Percentiles rank a stretch among this genome's conserved stretches.
Evolutionary conservation across 2,113 vertebrate species (phyloP).

Genomic region (Pampusana beccarii): DNA sequence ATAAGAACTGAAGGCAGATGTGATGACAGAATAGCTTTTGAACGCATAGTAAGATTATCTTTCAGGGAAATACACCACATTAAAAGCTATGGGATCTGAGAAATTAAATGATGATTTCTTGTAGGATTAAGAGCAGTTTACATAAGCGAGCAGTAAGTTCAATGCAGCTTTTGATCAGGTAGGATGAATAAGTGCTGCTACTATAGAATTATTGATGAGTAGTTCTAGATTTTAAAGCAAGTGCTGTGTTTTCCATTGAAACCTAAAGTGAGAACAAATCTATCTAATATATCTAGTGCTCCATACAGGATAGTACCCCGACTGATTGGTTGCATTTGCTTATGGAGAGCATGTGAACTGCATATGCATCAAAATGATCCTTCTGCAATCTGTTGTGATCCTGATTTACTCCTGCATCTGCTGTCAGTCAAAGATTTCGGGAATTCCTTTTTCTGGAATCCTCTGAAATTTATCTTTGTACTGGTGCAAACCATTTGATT

Average conservation of each 20-base stretch:
- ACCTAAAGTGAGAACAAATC: neutral
- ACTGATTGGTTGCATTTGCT: neutral
- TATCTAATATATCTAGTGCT: neutral
- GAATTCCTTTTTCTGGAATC: neutral
- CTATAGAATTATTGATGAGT: neutral
- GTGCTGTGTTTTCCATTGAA: neutral
- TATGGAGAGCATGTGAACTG: neutral
- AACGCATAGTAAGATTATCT: neutral
- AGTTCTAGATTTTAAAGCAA: neutral
- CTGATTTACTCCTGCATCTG: neutral
- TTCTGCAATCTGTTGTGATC: neutral
- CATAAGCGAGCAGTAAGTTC: neutral
- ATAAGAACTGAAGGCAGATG: neutral
- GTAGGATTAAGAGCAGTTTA: neutral
- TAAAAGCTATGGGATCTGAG: neutral
- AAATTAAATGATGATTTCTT: neutral
- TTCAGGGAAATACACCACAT: neutral
- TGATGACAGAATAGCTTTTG: neutral
- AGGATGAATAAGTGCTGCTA: neutral
- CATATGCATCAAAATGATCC: neutral
- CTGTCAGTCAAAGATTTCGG: neutral
- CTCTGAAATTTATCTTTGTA: neutral
- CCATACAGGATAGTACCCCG: neutral
- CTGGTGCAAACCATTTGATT: neutral
- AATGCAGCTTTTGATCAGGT: neutral